Percentiles rank a stretch among this genome's conserved stretches.
phyloP scores from a whole-genome alignment of 2,888 invertebrate species.

The Diabrotica balteata region DNA sequence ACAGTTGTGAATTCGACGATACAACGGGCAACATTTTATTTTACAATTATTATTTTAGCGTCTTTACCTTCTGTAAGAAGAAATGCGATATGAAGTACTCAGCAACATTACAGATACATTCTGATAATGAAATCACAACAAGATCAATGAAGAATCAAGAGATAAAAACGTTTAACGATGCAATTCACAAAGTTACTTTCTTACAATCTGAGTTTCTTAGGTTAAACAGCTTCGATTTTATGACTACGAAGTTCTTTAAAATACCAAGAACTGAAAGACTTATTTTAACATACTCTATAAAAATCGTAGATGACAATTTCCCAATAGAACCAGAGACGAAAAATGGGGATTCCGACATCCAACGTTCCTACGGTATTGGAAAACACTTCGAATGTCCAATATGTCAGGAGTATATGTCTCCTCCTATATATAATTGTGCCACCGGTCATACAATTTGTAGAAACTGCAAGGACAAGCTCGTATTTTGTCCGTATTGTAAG shows the following conservation, averaged over 20 bases:
- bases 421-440: slow-evolving; percentile 51
- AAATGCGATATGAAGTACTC: slow-evolving; percentile 28
- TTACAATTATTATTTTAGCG: slow-evolving; percentile 35
- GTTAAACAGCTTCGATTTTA: slow-evolving; percentile 32
- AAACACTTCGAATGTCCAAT: slow-evolving; percentile 51
- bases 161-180: slow-evolving; percentile 32
- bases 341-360: not conserved
- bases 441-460: slow-evolving; percentile 52
- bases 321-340: not conserved
- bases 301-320: slow-evolving; percentile 12
- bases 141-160: slow-evolving; percentile 32
- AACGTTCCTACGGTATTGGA: slow-evolving; percentile 17
- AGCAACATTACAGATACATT: slow-evolving; percentile 19
- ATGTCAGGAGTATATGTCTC: slow-evolving; percentile 51
- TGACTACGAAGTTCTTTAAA: slow-evolving; percentile 30
- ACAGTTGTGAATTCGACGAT: slow-evolving; percentile 29
- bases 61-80: slow-evolving; percentile 33
- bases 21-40: slow-evolving; percentile 31
- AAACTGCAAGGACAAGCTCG: slow-evolving; percentile 42
- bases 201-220: slow-evolving; percentile 26
- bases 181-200: slow-evolving; percentile 26
- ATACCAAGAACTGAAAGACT: slow-evolving; percentile 25
- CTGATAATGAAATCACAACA: slow-evolving; percentile 19
- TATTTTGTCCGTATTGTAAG: slow-evolving; percentile 49
- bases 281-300: slow-evolving; percentile 27